Evolutionary conservation across 2,888 invertebrate genomes (phyloP).

Genomic region (Acronicta aceris): DNA sequence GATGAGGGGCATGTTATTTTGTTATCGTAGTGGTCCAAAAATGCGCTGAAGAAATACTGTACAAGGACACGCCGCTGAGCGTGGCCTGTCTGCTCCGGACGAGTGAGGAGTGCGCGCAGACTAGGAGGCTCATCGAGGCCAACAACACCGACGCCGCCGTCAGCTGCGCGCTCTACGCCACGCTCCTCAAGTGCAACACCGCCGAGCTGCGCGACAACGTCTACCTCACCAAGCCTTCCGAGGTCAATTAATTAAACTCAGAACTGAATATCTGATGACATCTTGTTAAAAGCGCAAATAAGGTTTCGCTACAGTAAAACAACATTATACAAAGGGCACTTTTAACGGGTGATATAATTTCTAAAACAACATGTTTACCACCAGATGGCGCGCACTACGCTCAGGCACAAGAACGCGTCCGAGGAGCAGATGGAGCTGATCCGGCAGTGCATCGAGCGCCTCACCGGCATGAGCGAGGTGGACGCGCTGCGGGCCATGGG

Average conservation of each 20-base stretch:
- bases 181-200: constrained; percentile 69
- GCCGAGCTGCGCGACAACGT: constrained; percentile 71
- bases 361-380: not conserved
- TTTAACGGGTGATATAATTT: too few relatives aligned
- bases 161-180: constrained; percentile 73
- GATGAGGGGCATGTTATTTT: too few relatives aligned
- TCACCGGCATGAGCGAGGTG: constrained; percentile 77
- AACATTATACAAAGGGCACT: too few relatives aligned
- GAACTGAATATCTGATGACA: too few relatives aligned
- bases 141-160: constrained; percentile 61
- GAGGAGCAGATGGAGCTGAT: constrained; percentile 72
- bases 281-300: too few relatives aligned
- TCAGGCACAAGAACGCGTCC: constrained; percentile 63
- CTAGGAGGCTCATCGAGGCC: constrained; percentile 29
- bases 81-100: constrained; percentile 72
- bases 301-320: too few relatives aligned
- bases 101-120: constrained; percentile 28
- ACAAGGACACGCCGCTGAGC: constrained; percentile 74
- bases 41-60: constrained; percentile 74
- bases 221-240: constrained; percentile 69
- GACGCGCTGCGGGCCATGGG: constrained; percentile 67
- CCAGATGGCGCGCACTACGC: constrained; percentile 74
- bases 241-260: constrained; percentile 55
- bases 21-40: constrained; percentile 71
- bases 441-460: constrained; percentile 69